A percentile compares a stretch with the other conserved stretches of the same genome.
Conservation (phyloP, 2,113 vertebrate genomes). For the Ibidorhyncha struthersii region DNA sequence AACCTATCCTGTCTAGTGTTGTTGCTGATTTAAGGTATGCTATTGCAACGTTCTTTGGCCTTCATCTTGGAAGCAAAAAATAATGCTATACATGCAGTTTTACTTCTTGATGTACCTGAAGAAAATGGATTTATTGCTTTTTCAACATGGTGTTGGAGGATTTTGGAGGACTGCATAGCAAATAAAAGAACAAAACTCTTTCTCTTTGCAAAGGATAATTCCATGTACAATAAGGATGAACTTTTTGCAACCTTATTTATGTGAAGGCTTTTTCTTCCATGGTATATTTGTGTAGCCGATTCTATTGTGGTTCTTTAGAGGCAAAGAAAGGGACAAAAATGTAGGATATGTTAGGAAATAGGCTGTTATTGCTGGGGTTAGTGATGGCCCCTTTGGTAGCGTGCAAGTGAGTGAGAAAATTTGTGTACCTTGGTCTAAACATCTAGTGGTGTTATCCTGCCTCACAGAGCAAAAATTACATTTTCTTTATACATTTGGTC, state of each 20-base stretch:
- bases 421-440: background rate
- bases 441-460: background rate
- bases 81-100: background rate
- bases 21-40: background rate
- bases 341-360: background rate
- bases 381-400: background rate
- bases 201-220: background rate
- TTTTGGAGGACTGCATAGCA: background rate
- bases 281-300: background rate
- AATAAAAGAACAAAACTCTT: background rate
- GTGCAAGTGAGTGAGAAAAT: background rate
- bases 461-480: background rate
- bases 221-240: background rate
- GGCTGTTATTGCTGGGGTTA: background rate
- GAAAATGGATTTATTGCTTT: background rate
- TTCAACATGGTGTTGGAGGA: background rate
- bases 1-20: background rate
- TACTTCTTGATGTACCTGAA: background rate
- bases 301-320: background rate
- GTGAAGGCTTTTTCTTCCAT: background rate
- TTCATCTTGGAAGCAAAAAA: background rate
- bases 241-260: background rate
- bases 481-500: background rate
- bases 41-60: background rate
- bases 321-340: background rate